Conservation (phyloP, 2,888 invertebrate species). For the Lepidocyrtoides sp. region DNA sequence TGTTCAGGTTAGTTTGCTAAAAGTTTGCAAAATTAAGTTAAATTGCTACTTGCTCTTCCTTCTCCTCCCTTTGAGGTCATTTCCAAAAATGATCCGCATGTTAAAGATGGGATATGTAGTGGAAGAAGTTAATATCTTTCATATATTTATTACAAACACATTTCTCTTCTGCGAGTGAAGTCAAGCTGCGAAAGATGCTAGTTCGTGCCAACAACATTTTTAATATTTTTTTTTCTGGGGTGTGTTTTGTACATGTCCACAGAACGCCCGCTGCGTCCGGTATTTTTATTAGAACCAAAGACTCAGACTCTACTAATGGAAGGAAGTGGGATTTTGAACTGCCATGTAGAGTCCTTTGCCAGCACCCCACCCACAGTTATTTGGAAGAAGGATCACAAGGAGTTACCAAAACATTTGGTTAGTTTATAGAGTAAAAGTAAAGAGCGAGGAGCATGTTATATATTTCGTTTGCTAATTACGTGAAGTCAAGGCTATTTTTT, state of each 20-base stretch:
- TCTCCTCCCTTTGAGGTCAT: background rate
- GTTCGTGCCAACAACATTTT: conserved; percentile 27
- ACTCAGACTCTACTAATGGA: conserved; percentile 95
- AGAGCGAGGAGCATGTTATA: background rate
- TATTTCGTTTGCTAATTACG: background rate
- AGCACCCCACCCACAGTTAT: conserved; percentile 92
- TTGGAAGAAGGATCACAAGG: conserved; percentile 96
- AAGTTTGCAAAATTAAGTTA: background rate
- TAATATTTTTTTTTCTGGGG: background rate
- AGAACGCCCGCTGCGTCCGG: conserved; percentile 92
- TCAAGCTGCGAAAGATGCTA: background rate
- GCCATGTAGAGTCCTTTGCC: conserved; percentile 93
- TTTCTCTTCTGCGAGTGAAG: conserved; percentile 2
- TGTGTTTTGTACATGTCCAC: conserved; percentile 27
- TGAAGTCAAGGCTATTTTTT: background rate
- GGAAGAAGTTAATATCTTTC: background rate
- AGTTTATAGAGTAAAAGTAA: background rate
- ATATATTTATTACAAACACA: background rate
- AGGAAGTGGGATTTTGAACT: conserved; percentile 93
- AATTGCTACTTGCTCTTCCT: background rate
- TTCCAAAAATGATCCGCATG: background rate
- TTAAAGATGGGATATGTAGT: background rate
- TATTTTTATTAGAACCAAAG: conserved; percentile 93
- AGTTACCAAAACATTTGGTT: conserved; percentile 86
- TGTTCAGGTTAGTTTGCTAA: conserved; percentile 78